Base-by-base conservation (phyloP, 2,113 vertebrate genomes). In the Sceloporus tristichus region DNA sequence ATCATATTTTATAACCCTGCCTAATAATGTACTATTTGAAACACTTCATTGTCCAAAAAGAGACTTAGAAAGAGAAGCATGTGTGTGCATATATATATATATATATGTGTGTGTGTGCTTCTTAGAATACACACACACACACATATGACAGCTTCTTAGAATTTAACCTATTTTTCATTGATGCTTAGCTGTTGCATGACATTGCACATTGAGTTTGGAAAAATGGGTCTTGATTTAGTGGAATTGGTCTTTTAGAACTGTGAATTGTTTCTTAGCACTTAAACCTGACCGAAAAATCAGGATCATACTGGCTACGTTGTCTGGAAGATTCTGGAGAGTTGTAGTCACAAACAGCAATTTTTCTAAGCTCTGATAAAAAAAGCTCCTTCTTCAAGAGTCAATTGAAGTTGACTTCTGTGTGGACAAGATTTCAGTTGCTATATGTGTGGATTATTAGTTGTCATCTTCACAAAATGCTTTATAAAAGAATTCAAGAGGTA, bases 71-170 rank as follows among this genome's bases (percentile, higher is more conserved):
- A 79, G 19, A 85, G 54, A 87, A 89, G 66, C 19, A 48, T 48
- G 48, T 48, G 48, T 7, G 7, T 7, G 7, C 48, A 34, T 34
- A 34, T 34, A 34, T 34, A 34, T 34, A 34, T 34, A 34, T n/a
- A n/a, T n/a, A n/a, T n/a, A n/a, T n/a, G n/a, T n/a, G n/a, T n/a
- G n/a, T n/a, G n/a, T n/a, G n/a, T n/a, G 34, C 34, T 34, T 34
- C 34, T 34, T 34, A 34, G 34, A 34, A 34, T 34, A 34, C 42
- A 48, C 42, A 48, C 48, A 48, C 2, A 48, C 48, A 5, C 48
- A 48, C 48, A 13, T 90, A 82, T 56, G 74, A 23, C 6, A 8
- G 34, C 84, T 93, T 59, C 66, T 85, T 53, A 88, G 59, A 92
- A 68, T 19, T 40, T 59, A 71, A 93, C 90, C 68, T 23, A 13